phyloP scores from a whole-genome alignment of 2,113 vertebrate species.

The Micronycteris hirsuta region DNA sequence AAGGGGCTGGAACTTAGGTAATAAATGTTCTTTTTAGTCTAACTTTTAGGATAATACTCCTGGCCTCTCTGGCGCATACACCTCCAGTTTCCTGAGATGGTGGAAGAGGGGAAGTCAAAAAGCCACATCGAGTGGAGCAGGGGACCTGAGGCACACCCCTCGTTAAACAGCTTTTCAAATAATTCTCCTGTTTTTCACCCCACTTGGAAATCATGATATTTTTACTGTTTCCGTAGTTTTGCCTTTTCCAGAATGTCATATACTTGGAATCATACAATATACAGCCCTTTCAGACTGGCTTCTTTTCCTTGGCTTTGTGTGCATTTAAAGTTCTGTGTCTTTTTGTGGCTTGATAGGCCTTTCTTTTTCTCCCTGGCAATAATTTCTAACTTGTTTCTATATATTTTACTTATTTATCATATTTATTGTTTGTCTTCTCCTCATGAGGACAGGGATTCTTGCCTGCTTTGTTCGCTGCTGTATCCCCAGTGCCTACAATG shows the following conservation, averaged over 20 bases:
- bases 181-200: not conserved
- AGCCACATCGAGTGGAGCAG: not conserved
- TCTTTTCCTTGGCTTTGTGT: too few species aligned
- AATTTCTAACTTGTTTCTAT: not conserved
- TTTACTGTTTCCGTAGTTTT: not conserved
- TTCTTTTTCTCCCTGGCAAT: not conserved
- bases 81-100: not conserved
- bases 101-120: not conserved
- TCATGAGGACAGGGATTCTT: not conserved
- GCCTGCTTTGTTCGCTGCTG: too few species aligned
- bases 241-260: too few species aligned
- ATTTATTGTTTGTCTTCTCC: not conserved
- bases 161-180: not conserved
- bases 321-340: not conserved
- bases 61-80: not conserved
- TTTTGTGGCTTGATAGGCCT: not conserved
- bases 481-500: not conserved
- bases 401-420: not conserved
- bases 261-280: too few species aligned
- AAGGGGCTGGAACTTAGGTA: not conserved
- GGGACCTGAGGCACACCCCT: not conserved
- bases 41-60: not conserved
- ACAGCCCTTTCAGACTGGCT: too few species aligned
- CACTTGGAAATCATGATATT: not conserved
- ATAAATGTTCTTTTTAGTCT: not conserved